Base-by-base conservation (phyloP, 2,888 invertebrate species). In the Trisateles emortualis region DNA sequence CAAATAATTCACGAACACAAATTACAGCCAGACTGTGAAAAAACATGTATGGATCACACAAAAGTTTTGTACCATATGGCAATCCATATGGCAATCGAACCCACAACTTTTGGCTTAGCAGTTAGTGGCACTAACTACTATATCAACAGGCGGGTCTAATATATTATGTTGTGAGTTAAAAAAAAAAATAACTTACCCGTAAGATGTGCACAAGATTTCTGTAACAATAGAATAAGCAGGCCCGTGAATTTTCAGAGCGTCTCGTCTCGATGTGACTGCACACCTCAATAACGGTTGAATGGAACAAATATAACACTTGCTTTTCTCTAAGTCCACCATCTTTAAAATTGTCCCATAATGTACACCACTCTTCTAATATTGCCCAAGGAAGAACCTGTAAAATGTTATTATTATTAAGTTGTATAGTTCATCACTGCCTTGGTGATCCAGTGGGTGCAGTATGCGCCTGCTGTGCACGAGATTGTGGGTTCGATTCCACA, bases 171-270 rank as follows among this genome's bases (percentile, higher is more conserved):
- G 3, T 11, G 1, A 39, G 13, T 4, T 8, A 6, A 6, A 4
- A 32, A 22, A 32, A 13, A 35, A 24, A 14, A 17, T 24, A 26
- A 68, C 67, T 67, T 81, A 92, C 93, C 80, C 88, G 80, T 26
- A 81, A 77, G 14, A 84, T 63, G 29, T 80, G 76, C 10, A 87
- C 60, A 32, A 87, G 81, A 59, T 86, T 89, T 58, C 76, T 79
- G 55, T 85, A 85, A 50, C 87, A 87, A 64, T 90, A 76, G 9
- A 85, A 52, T 8, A 92, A 52, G 62, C 92, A 90, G 0, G 78
- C 69, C 72, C 81, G 78, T 0, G 86, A 81, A 1, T 70, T 65
- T 1, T 78, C 70, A 0, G 80, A 81, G 8, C 81, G 79, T 36
- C 84, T 71, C 0, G 64, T 42, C 9, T 68, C 76, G 48, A 89